Base-by-base conservation (phyloP, 1,140 invertebrate species). In the Orussus abietinus region DNA sequence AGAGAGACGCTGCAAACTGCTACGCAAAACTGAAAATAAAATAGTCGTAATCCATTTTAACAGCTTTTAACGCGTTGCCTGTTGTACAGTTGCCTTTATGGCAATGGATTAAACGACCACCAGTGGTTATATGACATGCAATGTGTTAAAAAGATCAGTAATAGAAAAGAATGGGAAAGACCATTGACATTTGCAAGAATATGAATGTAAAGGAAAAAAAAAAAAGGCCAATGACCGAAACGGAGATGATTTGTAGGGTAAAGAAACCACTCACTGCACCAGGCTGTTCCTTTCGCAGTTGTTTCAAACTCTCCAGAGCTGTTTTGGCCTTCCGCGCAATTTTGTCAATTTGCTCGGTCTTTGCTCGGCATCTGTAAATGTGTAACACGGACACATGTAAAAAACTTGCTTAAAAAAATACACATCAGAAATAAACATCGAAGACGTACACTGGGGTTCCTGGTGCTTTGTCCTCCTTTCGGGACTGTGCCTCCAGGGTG, bases 201-300 rank as follows among this genome's bases (percentile, higher is more conserved):
- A 15, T 26, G 6, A 28, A 38, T 9, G 18, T 22, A 28, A 12
- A 29, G 6, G 25, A 10, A 39, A 39, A 19, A 39, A 39, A 55
- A 13, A 3, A 28, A 17, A 36, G 34, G 30, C 18, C 14, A 29
- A 12, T 30, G 37, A 26, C 25, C 2, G 22, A 17, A 30, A 22
- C n/a, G 5, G 30, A 13, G 4, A 7, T 26, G 32, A 12, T 36
- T 14, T 22, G 12, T 13, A 31, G 33, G 18, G 15, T 22, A 2
- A 12, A 32, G 20, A 42, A 12, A 40, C 42, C 30, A 28, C 47
- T 59, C 64, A 72, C 70, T 49, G 47, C 40, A 53, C 64, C 62
- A 31, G 68, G 69, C 47, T 70, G 66, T 2, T 72, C 59, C 41
- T 45, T 53, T 21, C 62, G 56, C 34, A 71, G 45, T 7, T 55